phyloP scores from a whole-genome alignment of 2,797 vertebrate genomes.

The Botia kubotai region DNA sequence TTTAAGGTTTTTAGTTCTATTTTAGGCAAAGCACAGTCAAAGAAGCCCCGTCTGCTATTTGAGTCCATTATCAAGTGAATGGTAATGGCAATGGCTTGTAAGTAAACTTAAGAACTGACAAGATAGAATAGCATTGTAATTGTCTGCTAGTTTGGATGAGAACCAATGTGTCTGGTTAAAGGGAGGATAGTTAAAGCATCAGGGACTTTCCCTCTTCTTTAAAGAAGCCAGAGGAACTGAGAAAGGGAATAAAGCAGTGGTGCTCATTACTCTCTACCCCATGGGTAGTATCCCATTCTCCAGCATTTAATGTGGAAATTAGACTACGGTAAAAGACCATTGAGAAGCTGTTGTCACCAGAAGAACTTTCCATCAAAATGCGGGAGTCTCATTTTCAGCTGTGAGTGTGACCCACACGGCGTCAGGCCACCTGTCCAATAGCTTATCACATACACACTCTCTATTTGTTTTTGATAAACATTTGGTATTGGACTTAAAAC shows the following conservation, averaged over 20 bases:
- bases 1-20: conserved; percentile 55
- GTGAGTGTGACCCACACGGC: conserved; percentile 31
- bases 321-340: conserved; percentile 37
- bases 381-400: conserved; percentile 18
- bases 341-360: conserved; percentile 62
- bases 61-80: conserved; percentile 52
- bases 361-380: conserved; percentile 53
- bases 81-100: conserved; percentile 56
- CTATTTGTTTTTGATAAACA: conserved; percentile 49
- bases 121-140: conserved; percentile 64
- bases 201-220: conserved; percentile 59
- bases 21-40: conserved; percentile 52
- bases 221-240: conserved; percentile 60
- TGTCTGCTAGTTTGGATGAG: conserved; percentile 54
- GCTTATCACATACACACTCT: conserved; percentile 14
- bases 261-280: conserved; percentile 65
- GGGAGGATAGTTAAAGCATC: conserved; percentile 65
- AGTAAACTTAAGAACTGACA: conserved; percentile 64
- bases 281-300: conserved; percentile 65
- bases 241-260: conserved; percentile 55
- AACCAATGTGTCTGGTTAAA: conserved; percentile 64
- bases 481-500: conserved; percentile 41
- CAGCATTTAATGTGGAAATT: conserved; percentile 71
- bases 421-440: conserved; percentile 51
- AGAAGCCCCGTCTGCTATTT: conserved; percentile 47